Percentiles rank a stretch among this genome's conserved stretches.
phyloP scores from a whole-genome alignment of 2,888 invertebrate genomes.

The Dermolepida albohirtum region DNA sequence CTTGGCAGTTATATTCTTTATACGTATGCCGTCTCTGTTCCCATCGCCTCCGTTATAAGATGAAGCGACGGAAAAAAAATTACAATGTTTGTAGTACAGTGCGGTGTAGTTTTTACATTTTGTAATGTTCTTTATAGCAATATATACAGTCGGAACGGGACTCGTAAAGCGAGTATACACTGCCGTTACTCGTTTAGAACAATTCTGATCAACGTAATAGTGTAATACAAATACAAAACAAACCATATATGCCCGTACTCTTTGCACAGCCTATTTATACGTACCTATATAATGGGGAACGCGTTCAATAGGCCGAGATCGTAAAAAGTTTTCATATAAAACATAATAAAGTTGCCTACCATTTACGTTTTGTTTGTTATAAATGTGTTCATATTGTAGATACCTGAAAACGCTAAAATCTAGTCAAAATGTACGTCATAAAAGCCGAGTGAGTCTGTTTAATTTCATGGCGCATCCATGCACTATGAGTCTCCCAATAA shows the following conservation, averaged over 20 bases:
- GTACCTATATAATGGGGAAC: constrained; percentile 57
- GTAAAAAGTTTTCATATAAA: constrained; percentile 62
- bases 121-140: constrained; percentile 62
- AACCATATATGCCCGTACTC: constrained; percentile 42
- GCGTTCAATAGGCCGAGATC: constrained; percentile 61
- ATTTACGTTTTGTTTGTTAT: constrained; percentile 52
- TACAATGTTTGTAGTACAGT: constrained; percentile 57
- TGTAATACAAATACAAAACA: constrained; percentile 34
- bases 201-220: constrained; percentile 55
- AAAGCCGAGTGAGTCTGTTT: constrained; percentile 10
- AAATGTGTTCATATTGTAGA: constrained; percentile 52
- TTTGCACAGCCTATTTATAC: too few relatives aligned
- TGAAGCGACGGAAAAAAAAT: constrained; percentile 51
- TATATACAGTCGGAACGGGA: constrained; percentile 61
- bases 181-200: constrained; percentile 45
- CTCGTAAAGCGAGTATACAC: constrained; percentile 62
- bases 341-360: constrained; percentile 57
- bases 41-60: neutral
- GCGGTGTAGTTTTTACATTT: constrained; percentile 61
- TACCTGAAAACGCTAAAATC: constrained; percentile 33
- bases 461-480: constrained; percentile 3
- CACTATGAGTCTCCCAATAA: constrained; percentile 30
- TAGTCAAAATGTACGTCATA: constrained; percentile 41
- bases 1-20: constrained; percentile 20
- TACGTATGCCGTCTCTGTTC: constrained; percentile 51